Evolutionary conservation across 2,113 vertebrate species (phyloP).

Genomic region (Tragulus kanchil): DNA sequence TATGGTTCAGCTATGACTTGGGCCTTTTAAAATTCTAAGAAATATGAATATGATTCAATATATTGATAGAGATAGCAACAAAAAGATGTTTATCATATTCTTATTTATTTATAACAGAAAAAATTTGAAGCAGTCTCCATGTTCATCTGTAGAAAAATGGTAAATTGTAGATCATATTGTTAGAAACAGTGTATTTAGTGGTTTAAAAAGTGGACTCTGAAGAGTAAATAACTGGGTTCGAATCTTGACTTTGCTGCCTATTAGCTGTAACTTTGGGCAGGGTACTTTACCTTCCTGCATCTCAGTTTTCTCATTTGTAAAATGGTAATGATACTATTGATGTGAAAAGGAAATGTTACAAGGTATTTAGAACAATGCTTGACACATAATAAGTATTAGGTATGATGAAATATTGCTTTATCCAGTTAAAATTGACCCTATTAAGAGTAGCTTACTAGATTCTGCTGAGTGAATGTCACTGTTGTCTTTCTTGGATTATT

Average conservation of each 20-base stretch:
- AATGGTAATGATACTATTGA: neutral
- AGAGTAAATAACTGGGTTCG: neutral
- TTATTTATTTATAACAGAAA: conserved; percentile 12
- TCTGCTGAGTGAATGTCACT: neutral
- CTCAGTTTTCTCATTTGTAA: neutral
- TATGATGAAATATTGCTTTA: neutral
- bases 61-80: neutral
- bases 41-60: neutral
- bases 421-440: neutral
- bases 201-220: conserved; percentile 34
- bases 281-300: too few species aligned
- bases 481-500: neutral
- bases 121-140: neutral
- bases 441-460: neutral
- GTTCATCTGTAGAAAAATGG: neutral
- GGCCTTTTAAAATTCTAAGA: conserved; percentile 21
- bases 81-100: neutral
- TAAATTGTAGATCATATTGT: neutral
- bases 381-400: neutral
- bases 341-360: neutral
- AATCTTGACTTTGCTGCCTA: neutral
- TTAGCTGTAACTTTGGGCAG: neutral
- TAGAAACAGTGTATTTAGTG: neutral
- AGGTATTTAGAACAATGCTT: neutral
- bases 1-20: neutral